Conservation (phyloP, 2,888 invertebrate genomes). For the Fabriciana adippe region DNA sequence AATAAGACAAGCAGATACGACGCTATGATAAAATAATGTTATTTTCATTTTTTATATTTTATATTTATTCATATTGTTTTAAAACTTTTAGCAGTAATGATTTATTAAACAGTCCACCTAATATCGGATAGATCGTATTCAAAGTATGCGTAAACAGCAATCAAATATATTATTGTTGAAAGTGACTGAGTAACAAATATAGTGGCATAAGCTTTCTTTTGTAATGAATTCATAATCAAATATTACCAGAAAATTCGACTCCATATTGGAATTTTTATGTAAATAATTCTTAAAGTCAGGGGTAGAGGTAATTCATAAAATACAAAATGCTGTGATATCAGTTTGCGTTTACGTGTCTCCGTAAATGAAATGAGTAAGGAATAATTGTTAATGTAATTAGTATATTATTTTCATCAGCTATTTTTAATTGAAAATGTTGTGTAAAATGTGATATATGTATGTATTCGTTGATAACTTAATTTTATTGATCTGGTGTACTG, state of each 20-base stretch:
- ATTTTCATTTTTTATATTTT: no score
- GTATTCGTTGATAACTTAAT: conserved; percentile 7
- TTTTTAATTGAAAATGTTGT: conserved; percentile 20
- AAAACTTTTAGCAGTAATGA: background rate
- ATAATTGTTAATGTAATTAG: conserved; percentile 27
- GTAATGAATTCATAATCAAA: conserved; percentile 31
- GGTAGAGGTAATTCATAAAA: conserved; percentile 61
- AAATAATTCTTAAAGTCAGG: conserved; percentile 53
- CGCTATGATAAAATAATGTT: no score
- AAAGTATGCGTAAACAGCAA: conserved; percentile 49
- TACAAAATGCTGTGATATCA: conserved; percentile 80
- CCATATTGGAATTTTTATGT: conserved; percentile 39
- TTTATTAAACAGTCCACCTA: background rate
- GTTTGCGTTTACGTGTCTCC: conserved; percentile 61
- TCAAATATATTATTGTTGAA: conserved; percentile 56
- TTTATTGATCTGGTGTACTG: conserved; percentile 17
- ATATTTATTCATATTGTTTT: no score
- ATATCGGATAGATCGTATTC: conserved; percentile 58
- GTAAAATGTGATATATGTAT: conserved; percentile 19
- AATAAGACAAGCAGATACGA: no score
- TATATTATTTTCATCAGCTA: conserved; percentile 13
- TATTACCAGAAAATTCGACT: conserved; percentile 32
- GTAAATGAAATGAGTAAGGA: conserved; percentile 34
- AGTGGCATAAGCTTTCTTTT: conserved; percentile 33
- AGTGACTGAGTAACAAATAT: conserved; percentile 60